Evolutionary conservation across 92 coral and sea anemone species (phyloP).

Genomic region (Nematostella vectensis): DNA sequence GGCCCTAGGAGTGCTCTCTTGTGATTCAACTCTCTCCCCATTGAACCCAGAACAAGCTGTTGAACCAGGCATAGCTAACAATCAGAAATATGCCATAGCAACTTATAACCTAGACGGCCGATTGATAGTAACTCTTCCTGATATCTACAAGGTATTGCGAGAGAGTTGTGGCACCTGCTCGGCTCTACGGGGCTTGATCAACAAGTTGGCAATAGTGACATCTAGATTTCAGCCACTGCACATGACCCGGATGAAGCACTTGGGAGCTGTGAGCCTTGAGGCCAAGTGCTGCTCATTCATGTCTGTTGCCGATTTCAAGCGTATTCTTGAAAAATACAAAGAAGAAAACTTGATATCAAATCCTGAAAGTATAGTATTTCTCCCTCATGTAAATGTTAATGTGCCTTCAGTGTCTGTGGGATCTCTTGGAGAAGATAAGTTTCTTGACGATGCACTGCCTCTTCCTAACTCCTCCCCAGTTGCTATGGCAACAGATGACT

Average conservation of each 20-base stretch:
- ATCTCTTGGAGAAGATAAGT: not conserved
- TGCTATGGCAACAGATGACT: not conserved
- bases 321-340: conserved; percentile 34
- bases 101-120: conserved; percentile 16
- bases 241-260: conserved; percentile 37
- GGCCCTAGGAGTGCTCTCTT: too few relatives aligned
- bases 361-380: conserved; percentile 31
- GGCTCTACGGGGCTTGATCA: conserved; percentile 33
- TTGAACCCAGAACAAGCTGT: too few relatives aligned
- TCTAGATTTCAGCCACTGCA: conserved; percentile 38
- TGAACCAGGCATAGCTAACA: too few relatives aligned
- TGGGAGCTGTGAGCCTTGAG: conserved; percentile 37
- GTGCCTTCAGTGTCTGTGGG: not conserved
- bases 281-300: conserved; percentile 64
- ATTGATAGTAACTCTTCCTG: conserved; percentile 36
- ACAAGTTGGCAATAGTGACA: conserved; percentile 45
- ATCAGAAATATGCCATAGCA: too few relatives aligned
- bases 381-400: conserved; percentile 15
- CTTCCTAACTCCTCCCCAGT: not conserved
- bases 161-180: conserved; percentile 45
- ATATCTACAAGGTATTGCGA: conserved; percentile 47
- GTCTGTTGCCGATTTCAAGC: conserved; percentile 16
- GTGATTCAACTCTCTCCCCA: too few relatives aligned
- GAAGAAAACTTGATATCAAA: conserved; percentile 6
- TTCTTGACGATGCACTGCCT: not conserved